Percentiles rank a stretch among this genome's conserved stretches.
Conservation (phyloP, 2,888 invertebrate genomes). For the Rotaria socialis region DNA sequence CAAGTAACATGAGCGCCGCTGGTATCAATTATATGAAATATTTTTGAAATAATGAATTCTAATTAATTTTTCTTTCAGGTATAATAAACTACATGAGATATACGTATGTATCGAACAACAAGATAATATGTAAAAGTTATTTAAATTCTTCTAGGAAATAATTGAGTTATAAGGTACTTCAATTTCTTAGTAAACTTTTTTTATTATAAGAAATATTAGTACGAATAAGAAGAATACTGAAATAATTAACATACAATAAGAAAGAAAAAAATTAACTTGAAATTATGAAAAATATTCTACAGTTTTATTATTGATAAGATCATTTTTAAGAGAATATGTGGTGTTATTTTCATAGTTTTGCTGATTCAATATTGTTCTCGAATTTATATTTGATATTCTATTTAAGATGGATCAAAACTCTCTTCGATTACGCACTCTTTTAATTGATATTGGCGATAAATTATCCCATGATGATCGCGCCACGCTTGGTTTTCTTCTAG, state of each 20-base stretch:
- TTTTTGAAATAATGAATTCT: too few relatives aligned
- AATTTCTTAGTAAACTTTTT: background rate
- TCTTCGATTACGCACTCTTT: background rate
- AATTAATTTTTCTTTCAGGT: too few relatives aligned
- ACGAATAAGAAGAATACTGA: too few relatives aligned
- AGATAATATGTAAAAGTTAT: background rate
- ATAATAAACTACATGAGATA: background rate
- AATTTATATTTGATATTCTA: background rate
- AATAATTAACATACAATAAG: background rate
- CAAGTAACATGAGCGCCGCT: too few relatives aligned
- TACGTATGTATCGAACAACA: background rate
- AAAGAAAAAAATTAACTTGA: background rate
- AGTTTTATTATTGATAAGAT: too few relatives aligned
- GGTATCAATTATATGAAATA: too few relatives aligned
- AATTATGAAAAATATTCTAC: too few relatives aligned
- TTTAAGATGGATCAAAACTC: background rate
- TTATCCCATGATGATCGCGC: background rate
- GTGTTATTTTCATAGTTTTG: background rate
- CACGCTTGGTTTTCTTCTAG: background rate
- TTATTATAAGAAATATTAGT: too few relatives aligned
- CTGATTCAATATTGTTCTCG: too few relatives aligned
- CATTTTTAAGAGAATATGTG: too few relatives aligned
- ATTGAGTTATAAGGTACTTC: background rate
- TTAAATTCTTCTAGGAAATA: background rate
- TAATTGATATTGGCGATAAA: background rate